A percentile compares a stretch with the other conserved stretches of the same genome.
Conservation (phyloP, 2,888 invertebrate species). For the Orchestes rusci region DNA sequence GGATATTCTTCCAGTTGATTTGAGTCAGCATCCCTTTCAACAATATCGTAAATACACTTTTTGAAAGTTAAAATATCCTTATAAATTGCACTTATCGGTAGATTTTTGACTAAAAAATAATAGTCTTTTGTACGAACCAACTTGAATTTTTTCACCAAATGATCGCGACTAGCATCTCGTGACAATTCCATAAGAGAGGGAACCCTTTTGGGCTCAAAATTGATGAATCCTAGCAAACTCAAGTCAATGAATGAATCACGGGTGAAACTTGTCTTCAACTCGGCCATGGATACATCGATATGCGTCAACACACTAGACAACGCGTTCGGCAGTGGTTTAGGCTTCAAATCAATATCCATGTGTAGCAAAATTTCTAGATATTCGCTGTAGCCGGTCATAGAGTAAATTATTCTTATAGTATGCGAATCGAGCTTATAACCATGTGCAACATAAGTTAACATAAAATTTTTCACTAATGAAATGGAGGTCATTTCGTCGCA, state of each 20-base stretch:
- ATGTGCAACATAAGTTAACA: slow-evolving; percentile 23
- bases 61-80: not conserved
- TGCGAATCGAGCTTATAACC: slow-evolving; percentile 18
- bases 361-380: slow-evolving; percentile 26
- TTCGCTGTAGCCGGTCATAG: slow-evolving; percentile 25
- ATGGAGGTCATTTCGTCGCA: slow-evolving; percentile 23
- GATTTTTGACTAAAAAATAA: not conserved
- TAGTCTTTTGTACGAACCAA: not conserved
- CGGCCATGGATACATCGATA: not conserved
- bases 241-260: not conserved
- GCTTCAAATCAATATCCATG: slow-evolving; percentile 26
- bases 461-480: no score
- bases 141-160: slow-evolving; percentile 23
- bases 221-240: not conserved
- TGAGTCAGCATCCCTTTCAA: no score
- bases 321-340: not conserved
- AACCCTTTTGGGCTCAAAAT: slow-evolving; percentile 7
- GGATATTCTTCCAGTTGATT: no score
- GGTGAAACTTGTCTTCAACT: not conserved
- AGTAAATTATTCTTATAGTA: slow-evolving; percentile 22
- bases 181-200: slow-evolving; percentile 32
- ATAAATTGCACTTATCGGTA: not conserved
- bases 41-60: not conserved
- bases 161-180: slow-evolving; percentile 28
- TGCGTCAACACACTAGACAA: not conserved